Percentiles rank a stretch among this genome's conserved stretches.
Evolutionary conservation across 2,113 vertebrate genomes (phyloP).

Genomic region (Brachionichthys hirsutus): DNA sequence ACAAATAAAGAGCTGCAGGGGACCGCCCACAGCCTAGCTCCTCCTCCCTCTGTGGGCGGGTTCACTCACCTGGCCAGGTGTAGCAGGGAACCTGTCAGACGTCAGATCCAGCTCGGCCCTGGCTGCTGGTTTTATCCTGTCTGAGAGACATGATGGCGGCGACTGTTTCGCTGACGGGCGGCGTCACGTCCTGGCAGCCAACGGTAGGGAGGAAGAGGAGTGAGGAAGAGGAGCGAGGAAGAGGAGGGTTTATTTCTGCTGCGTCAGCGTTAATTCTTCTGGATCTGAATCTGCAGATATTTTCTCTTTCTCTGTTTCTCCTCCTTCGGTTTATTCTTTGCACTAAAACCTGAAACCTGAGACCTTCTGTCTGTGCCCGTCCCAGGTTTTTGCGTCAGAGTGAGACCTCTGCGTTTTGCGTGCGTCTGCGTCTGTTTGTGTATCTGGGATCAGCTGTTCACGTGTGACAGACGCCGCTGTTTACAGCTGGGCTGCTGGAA

Average conservation of each 20-base stretch:
- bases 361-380: no score
- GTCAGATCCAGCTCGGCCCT: background rate
- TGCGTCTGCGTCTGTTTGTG: constrained; percentile 25
- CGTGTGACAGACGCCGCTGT: constrained; percentile 33
- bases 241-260: no score
- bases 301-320: no score
- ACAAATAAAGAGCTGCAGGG: background rate
- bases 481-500: constrained; percentile 19
- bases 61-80: constrained; percentile 69
- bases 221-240: background rate
- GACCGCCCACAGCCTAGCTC: constrained; percentile 31
- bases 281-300: no score
- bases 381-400: constrained; percentile 7
- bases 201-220: constrained; percentile 71
- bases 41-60: constrained; percentile 37
- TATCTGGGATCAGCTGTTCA: constrained; percentile 16
- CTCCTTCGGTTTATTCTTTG: no score
- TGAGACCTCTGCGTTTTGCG: constrained; percentile 25
- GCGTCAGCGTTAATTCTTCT: no score
- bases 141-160: constrained; percentile 73
- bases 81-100: constrained; percentile 34
- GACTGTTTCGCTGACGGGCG: constrained; percentile 72
- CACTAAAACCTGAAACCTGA: no score
- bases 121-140: background rate
- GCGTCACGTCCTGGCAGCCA: constrained; percentile 65